A percentile compares a stretch with the other conserved stretches of the same genome.
Evolutionary conservation across 1,140 invertebrate genomes (phyloP).

Genomic region (Trichoplusia ni): DNA sequence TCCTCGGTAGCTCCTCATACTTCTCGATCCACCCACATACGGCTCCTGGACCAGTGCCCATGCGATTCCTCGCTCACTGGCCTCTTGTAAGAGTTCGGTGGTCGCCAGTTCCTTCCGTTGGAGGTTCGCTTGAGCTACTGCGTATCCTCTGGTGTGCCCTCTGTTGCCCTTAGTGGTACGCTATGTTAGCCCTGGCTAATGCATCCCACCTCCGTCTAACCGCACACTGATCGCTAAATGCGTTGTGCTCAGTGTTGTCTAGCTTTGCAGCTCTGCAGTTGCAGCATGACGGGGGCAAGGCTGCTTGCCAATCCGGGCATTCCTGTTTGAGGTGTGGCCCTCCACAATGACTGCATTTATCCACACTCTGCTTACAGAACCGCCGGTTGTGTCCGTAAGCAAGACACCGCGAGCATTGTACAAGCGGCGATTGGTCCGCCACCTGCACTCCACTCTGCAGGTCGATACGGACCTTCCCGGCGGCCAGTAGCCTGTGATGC

Average conservation of each 20-base stretch:
- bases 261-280: neutral
- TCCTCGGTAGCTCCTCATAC: too few species aligned
- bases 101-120: too few species aligned
- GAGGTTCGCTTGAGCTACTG: too few species aligned
- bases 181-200: neutral
- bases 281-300: neutral
- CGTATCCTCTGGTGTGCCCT: neutral
- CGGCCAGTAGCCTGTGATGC: neutral
- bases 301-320: neutral
- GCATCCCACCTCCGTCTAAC: neutral
- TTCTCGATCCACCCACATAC: too few species aligned
- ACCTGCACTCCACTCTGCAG: neutral
- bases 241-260: neutral
- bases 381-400: constrained; percentile 20
- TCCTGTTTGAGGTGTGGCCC: neutral
- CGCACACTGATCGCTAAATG: neutral
- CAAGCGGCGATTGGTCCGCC: constrained; percentile 9
- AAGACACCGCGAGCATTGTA: constrained; percentile 24
- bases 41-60: too few species aligned
- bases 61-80: too few species aligned
- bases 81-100: too few species aligned
- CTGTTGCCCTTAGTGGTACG: constrained; percentile 11
- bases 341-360: constrained; percentile 14
- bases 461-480: neutral
- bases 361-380: neutral